phyloP scores from a whole-genome alignment of 2,888 invertebrate genomes.

The Tetragonula carbonaria region DNA sequence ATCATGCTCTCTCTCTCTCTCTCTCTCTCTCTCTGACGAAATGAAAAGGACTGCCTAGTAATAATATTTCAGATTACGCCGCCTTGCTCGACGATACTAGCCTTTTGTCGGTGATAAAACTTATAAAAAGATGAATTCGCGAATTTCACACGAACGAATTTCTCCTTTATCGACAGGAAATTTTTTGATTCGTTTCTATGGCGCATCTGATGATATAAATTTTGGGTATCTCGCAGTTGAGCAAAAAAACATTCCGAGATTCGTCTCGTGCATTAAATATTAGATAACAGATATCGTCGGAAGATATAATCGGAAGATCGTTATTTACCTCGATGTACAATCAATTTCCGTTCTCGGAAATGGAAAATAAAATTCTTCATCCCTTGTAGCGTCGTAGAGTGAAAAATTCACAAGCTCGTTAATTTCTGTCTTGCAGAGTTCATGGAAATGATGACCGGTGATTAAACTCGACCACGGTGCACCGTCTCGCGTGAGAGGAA shows the following conservation, averaged over 20 bases:
- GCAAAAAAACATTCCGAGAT: too few species aligned
- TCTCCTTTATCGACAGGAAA: background rate
- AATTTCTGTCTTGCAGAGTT: slow-evolving; percentile 86
- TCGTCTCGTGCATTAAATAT: too few species aligned
- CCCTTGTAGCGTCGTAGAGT: background rate
- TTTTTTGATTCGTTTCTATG: too few species aligned
- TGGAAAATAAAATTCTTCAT: background rate
- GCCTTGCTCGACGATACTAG: background rate
- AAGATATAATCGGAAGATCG: too few species aligned
- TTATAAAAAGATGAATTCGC: background rate
- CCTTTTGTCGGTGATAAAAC: background rate
- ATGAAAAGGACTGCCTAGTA: slow-evolving; percentile 2
- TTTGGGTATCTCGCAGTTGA: too few species aligned
- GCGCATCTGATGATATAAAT: too few species aligned
- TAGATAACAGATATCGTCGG: too few species aligned
- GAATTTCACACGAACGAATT: background rate
- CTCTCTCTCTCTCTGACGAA: background rate
- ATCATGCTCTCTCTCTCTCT: too few species aligned
- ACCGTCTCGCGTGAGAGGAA: slow-evolving; percentile 8
- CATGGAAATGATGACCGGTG: slow-evolving; percentile 93
- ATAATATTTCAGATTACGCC: slow-evolving; percentile 20
- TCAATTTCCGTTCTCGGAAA: too few species aligned
- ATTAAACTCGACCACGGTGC: slow-evolving; percentile 84
- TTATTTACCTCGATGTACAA: too few species aligned
- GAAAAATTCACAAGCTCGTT: background rate